These are phyloP conservation scores for Myiagra hebetior DNA, from an alignment of 2,113 vertebrate species.

Conservation along the genomic window DNA sequence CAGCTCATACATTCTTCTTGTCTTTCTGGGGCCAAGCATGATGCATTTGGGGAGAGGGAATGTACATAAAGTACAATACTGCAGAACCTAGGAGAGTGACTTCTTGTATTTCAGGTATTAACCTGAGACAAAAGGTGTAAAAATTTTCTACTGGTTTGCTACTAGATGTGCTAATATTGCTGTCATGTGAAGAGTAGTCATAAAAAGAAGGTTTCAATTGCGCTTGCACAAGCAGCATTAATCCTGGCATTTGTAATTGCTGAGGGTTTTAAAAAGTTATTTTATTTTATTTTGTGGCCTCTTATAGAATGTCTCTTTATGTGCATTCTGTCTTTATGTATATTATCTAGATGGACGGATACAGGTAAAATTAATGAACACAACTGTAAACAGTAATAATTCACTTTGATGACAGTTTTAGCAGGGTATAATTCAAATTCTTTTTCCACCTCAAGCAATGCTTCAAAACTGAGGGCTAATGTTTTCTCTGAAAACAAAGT, in stretches of 20 bases:
- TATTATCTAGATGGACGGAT: not conserved
- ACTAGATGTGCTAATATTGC: not conserved
- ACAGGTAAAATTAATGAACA: constrained; percentile 28
- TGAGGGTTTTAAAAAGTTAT: not conserved
- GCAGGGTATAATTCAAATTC: constrained; percentile 37
- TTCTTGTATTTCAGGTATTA: not conserved
- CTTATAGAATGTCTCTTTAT: not conserved
- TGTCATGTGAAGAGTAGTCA: not conserved
- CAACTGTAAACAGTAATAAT: constrained; percentile 50
- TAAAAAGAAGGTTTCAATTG: not conserved
- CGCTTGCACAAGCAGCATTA: not conserved
- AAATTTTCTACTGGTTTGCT: not conserved
- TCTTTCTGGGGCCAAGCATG: not conserved
- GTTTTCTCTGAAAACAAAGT: constrained; percentile 57
- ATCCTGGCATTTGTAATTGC: not conserved
- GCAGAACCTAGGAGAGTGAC: not conserved
- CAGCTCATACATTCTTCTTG: not conserved
- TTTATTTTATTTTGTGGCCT: not conserved
- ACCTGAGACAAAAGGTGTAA: not conserved
- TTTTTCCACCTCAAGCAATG: constrained; percentile 25
- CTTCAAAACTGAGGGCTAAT: constrained; percentile 29
- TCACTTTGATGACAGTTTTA: constrained; percentile 45
- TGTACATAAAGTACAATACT: not conserved
- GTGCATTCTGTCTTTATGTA: not conserved
- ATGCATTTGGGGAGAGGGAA: not conserved